Evolutionary conservation across 1,140 invertebrate genomes (phyloP).

Genomic region (Nebria ingens): DNA sequence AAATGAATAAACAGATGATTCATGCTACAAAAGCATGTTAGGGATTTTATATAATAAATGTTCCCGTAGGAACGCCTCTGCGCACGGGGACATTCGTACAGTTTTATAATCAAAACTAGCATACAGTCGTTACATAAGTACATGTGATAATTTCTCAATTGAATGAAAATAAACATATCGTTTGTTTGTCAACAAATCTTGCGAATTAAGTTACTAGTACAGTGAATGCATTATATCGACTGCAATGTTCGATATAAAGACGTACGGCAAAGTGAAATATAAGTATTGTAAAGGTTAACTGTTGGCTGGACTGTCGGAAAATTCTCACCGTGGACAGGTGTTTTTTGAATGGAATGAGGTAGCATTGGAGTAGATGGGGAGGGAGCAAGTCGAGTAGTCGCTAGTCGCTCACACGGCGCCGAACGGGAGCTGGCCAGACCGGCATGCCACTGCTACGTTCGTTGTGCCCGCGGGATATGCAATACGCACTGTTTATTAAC

Average conservation of each 20-base stretch:
- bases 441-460: background rate
- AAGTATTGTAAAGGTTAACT: constrained; percentile 4
- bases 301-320: constrained; percentile 51
- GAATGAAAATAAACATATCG: background rate
- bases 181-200: background rate
- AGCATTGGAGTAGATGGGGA: constrained; percentile 24
- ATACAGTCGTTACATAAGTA: constrained; percentile 13
- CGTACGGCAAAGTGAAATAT: background rate
- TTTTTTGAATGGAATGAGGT: constrained; percentile 47
- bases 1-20: no score
- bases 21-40: no score
- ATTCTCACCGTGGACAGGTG: constrained; percentile 52
- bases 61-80: background rate
- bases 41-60: no score
- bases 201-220: no score
- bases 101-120: background rate
- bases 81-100: background rate
- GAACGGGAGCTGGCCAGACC: constrained; percentile 4
- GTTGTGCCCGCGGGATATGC: constrained; percentile 11
- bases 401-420: constrained; percentile 12
- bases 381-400: constrained; percentile 14
- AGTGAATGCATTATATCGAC: background rate
- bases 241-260: background rate
- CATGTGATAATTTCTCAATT: background rate
- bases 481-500: constrained; percentile 1